Evolutionary conservation across 1,140 invertebrate species (phyloP).

Genomic region (Notospermus geniculatus): DNA sequence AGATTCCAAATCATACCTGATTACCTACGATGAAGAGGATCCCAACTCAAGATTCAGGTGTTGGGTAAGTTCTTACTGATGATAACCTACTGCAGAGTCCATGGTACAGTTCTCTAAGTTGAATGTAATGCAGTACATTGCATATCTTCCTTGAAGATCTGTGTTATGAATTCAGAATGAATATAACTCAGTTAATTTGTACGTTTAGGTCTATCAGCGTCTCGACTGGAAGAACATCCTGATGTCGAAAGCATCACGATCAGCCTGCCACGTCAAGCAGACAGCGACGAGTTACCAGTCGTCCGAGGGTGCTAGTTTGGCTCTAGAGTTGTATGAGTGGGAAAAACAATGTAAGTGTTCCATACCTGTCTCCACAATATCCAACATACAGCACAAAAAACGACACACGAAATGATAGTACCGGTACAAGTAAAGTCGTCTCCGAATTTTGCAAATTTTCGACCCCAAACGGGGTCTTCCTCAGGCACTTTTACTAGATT

Average conservation of each 20-base stretch:
- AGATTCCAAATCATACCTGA: conserved; percentile 93
- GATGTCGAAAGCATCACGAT: conserved; percentile 87
- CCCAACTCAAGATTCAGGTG: conserved; percentile 93
- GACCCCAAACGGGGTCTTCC: no score
- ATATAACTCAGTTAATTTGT: not conserved
- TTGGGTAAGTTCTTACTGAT: conserved; percentile 72
- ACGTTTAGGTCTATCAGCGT: conserved; percentile 77
- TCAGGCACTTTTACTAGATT: no score
- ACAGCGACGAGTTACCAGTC: conserved; percentile 84
- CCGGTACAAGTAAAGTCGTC: no score
- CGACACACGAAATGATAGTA: no score
- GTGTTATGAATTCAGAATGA: no score
- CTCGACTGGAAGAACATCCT: conserved; percentile 86
- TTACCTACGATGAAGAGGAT: conserved; percentile 95
- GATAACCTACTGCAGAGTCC: not conserved
- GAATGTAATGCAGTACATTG: no score
- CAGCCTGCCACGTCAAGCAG: conserved; percentile 87
- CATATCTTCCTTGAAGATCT: no score
- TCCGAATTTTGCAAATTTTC: no score
- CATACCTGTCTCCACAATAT: no score
- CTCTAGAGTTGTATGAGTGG: conserved; percentile 86
- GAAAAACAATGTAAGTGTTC: conserved; percentile 80
- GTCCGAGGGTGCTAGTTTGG: conserved; percentile 85
- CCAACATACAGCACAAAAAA: no score
- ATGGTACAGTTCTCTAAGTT: no score